Evolutionary conservation across 2,797 vertebrate genomes (phyloP).

Genomic region (Manis crassicaudata): DNA sequence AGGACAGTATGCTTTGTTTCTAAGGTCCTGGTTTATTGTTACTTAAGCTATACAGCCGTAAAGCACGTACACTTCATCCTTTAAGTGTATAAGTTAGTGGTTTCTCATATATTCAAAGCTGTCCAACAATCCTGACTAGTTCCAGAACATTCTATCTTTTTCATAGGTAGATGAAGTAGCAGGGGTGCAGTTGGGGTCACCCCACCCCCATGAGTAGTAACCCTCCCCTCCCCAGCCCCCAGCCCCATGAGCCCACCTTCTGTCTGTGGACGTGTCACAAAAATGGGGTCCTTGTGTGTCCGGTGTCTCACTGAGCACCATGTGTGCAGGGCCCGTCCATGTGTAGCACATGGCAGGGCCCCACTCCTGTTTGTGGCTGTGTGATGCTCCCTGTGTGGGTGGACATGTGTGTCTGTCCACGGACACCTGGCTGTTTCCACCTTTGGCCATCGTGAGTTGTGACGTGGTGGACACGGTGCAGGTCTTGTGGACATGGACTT

Average conservation of each 20-base stretch:
- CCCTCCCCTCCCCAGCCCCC: neutral
- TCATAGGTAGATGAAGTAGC: too few relatives aligned
- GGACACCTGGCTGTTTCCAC: neutral
- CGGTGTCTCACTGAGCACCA: too few relatives aligned
- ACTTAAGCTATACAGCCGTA: rapidly evolving
- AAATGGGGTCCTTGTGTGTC: neutral
- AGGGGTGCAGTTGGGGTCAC: too few relatives aligned
- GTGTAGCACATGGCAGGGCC: neutral
- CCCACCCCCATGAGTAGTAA: too few relatives aligned
- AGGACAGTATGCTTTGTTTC: too few relatives aligned
- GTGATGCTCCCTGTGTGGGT: too few relatives aligned
- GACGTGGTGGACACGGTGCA: too few relatives aligned
- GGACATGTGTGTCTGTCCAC: neutral
- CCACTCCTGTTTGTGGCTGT: neutral
- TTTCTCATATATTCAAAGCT: neutral
- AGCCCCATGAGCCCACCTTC: neutral
- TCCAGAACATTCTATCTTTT: neutral
- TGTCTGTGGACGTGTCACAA: rapidly evolving
- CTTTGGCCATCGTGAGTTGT: neutral
- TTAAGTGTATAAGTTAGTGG: neutral
- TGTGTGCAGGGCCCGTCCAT: too few relatives aligned
- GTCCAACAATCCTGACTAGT: neutral
- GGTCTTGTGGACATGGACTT: too few relatives aligned
- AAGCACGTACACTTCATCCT: neutral
- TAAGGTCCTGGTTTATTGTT: rapidly evolving